Conservation (phyloP, 2,113 vertebrate genomes). For the Physeter macrocephalus region DNA sequence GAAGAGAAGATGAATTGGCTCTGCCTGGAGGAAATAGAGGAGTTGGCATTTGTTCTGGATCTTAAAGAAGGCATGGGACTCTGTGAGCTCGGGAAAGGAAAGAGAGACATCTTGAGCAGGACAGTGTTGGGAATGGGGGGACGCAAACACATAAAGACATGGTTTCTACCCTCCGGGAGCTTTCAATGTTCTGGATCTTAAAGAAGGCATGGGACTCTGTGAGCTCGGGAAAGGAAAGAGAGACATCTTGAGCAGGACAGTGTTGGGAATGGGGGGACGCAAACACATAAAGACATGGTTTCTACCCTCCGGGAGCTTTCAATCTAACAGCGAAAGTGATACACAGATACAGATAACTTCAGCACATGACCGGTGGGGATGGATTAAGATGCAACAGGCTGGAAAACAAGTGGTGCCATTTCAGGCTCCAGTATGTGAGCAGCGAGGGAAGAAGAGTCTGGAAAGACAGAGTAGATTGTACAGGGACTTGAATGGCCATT, state of each 20-base stretch:
- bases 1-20: neutral
- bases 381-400: too few species aligned
- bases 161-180: neutral
- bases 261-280: neutral
- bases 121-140: neutral
- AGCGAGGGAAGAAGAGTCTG: neutral
- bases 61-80: neutral
- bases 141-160: neutral
- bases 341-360: neutral
- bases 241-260: neutral
- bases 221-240: neutral
- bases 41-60: neutral
- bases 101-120: neutral
- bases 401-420: neutral
- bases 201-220: neutral
- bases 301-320: neutral
- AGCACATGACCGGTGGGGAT: too few species aligned
- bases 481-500: neutral
- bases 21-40: neutral
- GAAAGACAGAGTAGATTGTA: neutral
- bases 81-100: neutral
- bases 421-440: neutral
- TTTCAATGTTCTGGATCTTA: neutral
- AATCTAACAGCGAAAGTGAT: neutral
- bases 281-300: neutral